Base-by-base conservation (phyloP, 2,113 vertebrate species). In the Diphyllodes magnificus region DNA sequence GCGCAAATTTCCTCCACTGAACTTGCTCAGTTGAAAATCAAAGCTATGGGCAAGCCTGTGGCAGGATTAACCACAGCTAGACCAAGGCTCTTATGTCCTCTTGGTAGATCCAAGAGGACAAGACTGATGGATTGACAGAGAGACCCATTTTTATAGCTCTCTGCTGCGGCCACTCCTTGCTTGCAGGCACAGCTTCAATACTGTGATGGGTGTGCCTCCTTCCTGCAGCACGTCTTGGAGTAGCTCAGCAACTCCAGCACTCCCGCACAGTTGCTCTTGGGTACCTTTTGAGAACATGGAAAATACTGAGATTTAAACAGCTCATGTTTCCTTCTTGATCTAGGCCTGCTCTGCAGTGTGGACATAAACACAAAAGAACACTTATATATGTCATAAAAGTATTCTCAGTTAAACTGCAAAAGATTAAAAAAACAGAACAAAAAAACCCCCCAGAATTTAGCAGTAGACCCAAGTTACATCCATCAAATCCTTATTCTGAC, bases 151-250 rank as follows among this genome's bases (percentile, higher is more conserved):
- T n/a, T 44, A 14, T 4, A 30, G 59, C 30, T 69, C 15, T 77
- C 19, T 42, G 49, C 33, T 72, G 82, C 60, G 51, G 59, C 16
- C 23, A 18, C 45, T 69, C 8, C 8, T 31, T 51, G 9, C 69
- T 66, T 70, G 30, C 30, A 57, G 73, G 47, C 16, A 17, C n/a
- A 70, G 2, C 10, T 61, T 44, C n/a, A 61, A 7, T 19, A 8
- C 10, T 2, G 0, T 4, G 28, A 11, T 44, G 12, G 17, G 2
- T 39, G 21, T 45, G n/a, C 10, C 44, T 23, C 35, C 31, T 65
- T 69, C 53, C 10, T 59, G 20, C 33, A 10, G 47, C 23, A 12
- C 20, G 9, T 9, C 44, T 35, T 69, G 69, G 17, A 35, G 56
- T 2, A 35, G 16, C 17, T 54, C 45, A n/a, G 51, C 22, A 51